A percentile compares a stretch with the other conserved stretches of the same genome.
Conservation (phyloP, 2,888 invertebrate species). For the Netelia fuscicornis region DNA sequence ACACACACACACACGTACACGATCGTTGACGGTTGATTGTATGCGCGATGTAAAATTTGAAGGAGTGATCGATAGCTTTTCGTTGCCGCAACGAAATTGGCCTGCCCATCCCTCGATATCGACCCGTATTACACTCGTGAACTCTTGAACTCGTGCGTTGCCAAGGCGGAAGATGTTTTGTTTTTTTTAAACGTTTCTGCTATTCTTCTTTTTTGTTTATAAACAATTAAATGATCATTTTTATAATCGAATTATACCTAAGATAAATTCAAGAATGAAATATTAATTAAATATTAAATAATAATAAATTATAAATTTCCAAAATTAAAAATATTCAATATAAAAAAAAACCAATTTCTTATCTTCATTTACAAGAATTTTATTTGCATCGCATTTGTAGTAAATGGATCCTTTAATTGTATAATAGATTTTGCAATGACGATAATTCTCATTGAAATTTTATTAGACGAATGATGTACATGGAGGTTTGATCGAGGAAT, state of each 20-base stretch:
- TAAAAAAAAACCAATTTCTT: too few relatives aligned
- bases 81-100: slow-evolving; percentile 67
- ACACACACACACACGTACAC: slow-evolving; percentile 43
- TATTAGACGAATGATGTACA: background rate
- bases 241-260: too few relatives aligned
- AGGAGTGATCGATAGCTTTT: slow-evolving; percentile 76
- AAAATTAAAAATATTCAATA: too few relatives aligned
- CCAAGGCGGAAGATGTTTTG: background rate
- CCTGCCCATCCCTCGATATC: slow-evolving; percentile 67
- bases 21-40: background rate
- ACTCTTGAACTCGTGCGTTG: slow-evolving; percentile 41
- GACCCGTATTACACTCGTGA: slow-evolving; percentile 38
- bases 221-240: too few relatives aligned
- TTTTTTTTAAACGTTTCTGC: too few relatives aligned
- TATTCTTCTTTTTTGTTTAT: too few relatives aligned
- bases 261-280: too few relatives aligned
- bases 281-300: too few relatives aligned
- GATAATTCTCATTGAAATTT: background rate
- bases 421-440: background rate
- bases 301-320: too few relatives aligned
- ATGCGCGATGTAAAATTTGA: slow-evolving; percentile 77
- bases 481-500: slow-evolving; percentile 16
- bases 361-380: background rate
- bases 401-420: background rate
- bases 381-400: too few relatives aligned